These are phyloP conservation scores for Drosophila paranaensis DNA, from an alignment of 2,888 invertebrate species.

Conservation along the genomic window DNA sequence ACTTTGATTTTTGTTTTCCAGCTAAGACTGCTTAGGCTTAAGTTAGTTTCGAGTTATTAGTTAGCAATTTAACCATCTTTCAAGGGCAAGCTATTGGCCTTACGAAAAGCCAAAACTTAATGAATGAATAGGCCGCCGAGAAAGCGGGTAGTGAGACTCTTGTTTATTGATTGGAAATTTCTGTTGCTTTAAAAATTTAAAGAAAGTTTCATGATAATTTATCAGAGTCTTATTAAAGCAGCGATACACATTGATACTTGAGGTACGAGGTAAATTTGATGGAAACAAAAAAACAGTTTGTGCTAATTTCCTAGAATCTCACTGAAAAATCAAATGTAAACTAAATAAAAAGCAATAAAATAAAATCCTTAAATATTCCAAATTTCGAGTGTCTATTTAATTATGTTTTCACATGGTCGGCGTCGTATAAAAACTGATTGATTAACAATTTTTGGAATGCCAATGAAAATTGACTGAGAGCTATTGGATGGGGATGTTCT, in stretches of 20 bases:
- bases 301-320: not conserved
- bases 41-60: not conserved
- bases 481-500: not conserved
- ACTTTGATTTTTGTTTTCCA: constrained; percentile 18
- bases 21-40: not conserved
- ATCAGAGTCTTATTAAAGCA: not conserved
- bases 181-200: constrained; percentile 19
- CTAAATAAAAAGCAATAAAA: constrained; percentile 11
- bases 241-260: not conserved
- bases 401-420: not conserved
- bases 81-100: constrained; percentile 40
- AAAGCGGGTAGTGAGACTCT: not conserved
- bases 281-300: too few relatives aligned
- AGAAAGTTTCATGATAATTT: not conserved
- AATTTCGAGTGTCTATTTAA: not conserved
- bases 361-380: constrained; percentile 12
- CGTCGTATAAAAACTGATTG: not conserved
- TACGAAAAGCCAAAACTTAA: constrained; percentile 18
- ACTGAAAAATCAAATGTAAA: constrained; percentile 23
- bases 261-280: too few relatives aligned
- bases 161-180: constrained; percentile 50
- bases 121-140: not conserved
- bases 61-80: not conserved
- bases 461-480: not conserved
- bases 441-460: not conserved